Conservation (phyloP, 2,888 invertebrate genomes). For the Mantis religiosa region DNA sequence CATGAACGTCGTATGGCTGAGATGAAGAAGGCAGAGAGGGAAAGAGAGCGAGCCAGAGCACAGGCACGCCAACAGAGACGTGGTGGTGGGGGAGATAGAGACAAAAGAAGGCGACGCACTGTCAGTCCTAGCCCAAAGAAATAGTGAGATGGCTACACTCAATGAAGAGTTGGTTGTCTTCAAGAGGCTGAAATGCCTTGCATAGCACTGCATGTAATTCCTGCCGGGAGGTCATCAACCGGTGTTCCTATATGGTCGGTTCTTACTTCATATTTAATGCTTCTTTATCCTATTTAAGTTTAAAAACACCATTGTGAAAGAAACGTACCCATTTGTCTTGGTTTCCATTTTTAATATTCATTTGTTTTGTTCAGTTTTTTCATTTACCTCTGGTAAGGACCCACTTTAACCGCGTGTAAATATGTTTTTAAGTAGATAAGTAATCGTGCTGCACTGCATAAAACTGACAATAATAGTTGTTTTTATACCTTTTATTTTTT, state of each 20-base stretch:
- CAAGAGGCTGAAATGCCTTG: neutral
- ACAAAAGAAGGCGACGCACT: constrained; percentile 19
- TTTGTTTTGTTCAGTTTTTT: neutral
- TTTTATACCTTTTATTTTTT: neutral
- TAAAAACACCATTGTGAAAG: neutral
- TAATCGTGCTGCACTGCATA: neutral
- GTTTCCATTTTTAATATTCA: neutral
- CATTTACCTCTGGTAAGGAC: neutral
- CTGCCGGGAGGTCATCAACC: constrained; percentile 2
- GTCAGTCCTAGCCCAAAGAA: constrained; percentile 27
- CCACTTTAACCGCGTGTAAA: neutral
- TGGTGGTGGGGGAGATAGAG: constrained; percentile 2
- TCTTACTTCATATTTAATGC: constrained; percentile 17
- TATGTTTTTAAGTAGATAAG: neutral
- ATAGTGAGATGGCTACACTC: neutral
- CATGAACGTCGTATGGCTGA: constrained; percentile 76
- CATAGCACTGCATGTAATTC: neutral
- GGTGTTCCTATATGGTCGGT: constrained; percentile 24
- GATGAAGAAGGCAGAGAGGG: constrained; percentile 55
- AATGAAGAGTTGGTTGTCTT: neutral
- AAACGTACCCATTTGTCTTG: neutral
- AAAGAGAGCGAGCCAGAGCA: constrained; percentile 35
- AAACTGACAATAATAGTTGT: neutral
- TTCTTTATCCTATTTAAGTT: neutral
- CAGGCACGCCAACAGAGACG: constrained; percentile 25